Percentiles rank a stretch among this genome's conserved stretches.
These are phyloP conservation scores for Prionace glauca DNA, from an alignment of 2,797 vertebrate species.

Conservation along the genomic window DNA sequence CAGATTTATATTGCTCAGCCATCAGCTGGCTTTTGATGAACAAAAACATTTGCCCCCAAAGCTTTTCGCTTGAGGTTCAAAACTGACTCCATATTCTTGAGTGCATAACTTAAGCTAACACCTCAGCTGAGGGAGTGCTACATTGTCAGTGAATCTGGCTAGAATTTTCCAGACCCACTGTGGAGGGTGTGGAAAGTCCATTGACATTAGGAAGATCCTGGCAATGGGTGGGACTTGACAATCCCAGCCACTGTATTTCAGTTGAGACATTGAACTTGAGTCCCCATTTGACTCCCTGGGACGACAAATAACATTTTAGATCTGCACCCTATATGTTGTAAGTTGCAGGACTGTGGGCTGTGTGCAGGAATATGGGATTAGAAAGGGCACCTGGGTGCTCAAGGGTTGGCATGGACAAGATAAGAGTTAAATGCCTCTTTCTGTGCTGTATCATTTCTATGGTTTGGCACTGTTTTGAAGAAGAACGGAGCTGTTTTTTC, in stretches of 20 bases:
- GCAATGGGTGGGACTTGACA: too few relatives aligned
- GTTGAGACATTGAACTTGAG: neutral
- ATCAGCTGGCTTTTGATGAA: neutral
- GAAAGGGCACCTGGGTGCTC: too few relatives aligned
- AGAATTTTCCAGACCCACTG: too few relatives aligned
- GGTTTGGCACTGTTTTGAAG: neutral
- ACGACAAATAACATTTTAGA: neutral
- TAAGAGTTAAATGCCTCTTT: too few relatives aligned
- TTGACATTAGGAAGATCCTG: too few relatives aligned
- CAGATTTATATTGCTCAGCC: neutral
- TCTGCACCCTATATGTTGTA: too few relatives aligned
- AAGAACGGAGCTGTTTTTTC: neutral
- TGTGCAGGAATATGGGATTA: too few relatives aligned
- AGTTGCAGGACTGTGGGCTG: too few relatives aligned
- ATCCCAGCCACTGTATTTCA: neutral
- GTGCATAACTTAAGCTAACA: neutral
- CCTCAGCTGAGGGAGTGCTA: neutral
- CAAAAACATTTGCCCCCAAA: neutral
- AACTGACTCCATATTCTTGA: neutral
- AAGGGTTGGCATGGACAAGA: too few relatives aligned
- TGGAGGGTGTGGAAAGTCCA: too few relatives aligned
- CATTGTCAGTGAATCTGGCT: neutral
- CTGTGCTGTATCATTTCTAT: too few relatives aligned
- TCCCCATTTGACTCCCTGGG: neutral
- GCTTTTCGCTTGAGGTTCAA: neutral